phyloP scores from a whole-genome alignment of 2,888 invertebrate genomes.

The Molanna angustata region DNA sequence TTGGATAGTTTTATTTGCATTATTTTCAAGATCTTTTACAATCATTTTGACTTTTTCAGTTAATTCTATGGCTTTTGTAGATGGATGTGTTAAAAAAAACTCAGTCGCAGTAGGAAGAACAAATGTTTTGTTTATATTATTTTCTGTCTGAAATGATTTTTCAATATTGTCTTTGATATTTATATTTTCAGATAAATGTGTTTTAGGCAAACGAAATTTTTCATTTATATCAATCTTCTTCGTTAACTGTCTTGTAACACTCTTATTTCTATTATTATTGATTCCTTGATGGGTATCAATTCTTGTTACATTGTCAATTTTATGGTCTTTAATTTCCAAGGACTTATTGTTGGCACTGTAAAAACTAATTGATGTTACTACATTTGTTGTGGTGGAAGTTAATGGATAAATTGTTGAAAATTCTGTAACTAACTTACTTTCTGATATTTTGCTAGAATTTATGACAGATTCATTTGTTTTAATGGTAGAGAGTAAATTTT shows the following conservation, averaged over 20 bases:
- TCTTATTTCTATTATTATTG: constrained; percentile 3
- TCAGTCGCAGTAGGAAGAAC: constrained; percentile 30
- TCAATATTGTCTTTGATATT: constrained; percentile 17
- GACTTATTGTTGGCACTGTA: constrained; percentile 2
- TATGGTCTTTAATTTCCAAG: no score
- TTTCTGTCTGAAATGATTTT: background rate
- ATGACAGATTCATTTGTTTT: background rate
- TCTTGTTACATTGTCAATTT: background rate
- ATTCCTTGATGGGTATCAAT: background rate
- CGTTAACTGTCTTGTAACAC: constrained; percentile 15
- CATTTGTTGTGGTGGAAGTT: constrained; percentile 39
- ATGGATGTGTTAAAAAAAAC: constrained; percentile 30
- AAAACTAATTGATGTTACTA: constrained; percentile 44
- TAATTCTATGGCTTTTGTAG: constrained; percentile 29
- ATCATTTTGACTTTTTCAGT: constrained; percentile 27
- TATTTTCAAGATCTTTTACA: constrained; percentile 22
- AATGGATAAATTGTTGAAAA: constrained; percentile 29
- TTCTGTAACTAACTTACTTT: constrained; percentile 7
- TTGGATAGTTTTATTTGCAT: constrained; percentile 1
- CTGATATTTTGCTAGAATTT: constrained; percentile 32
- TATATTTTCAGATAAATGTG: constrained; percentile 22
- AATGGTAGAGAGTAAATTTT: constrained; percentile 8
- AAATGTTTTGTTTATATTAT: constrained; percentile 18
- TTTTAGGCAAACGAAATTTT: constrained; percentile 32
- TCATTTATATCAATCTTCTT: constrained; percentile 31